Percentiles rank a stretch among this genome's conserved stretches.
Evolutionary conservation across 1,140 invertebrate species (phyloP).

Genomic region (Chironomus tepperi): DNA sequence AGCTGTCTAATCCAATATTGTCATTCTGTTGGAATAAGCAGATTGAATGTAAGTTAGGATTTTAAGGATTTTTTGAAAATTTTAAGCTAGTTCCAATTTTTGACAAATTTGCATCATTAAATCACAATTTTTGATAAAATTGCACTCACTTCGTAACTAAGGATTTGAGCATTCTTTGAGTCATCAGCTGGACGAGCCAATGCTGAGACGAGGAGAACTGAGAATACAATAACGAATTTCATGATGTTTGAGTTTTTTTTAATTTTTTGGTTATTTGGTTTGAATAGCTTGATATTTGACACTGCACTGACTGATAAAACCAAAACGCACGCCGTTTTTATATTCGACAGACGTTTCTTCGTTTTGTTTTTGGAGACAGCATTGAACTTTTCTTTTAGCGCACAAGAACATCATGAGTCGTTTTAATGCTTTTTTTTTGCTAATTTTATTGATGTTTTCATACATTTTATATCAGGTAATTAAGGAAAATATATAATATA

Average conservation of each 20-base stretch:
- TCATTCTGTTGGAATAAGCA: conserved; percentile 28
- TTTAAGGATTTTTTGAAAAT: background rate
- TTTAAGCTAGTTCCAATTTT: too few species aligned
- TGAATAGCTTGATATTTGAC: background rate
- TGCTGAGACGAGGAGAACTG: conserved; percentile 31
- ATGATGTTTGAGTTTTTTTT: conserved; percentile 24
- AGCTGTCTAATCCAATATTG: conserved; percentile 42
- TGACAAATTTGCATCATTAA: too few species aligned
- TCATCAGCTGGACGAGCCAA: conserved; percentile 32
- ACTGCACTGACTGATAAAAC: background rate
- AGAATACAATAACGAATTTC: conserved; percentile 28
- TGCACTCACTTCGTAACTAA: conserved; percentile 31
- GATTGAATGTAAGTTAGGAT: background rate
- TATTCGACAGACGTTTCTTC: background rate
- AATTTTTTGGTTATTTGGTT: background rate
- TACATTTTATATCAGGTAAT: too few species aligned
- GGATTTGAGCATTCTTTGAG: conserved; percentile 33
- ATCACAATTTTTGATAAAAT: too few species aligned
- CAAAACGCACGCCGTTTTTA: background rate
- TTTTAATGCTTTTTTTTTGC: too few species aligned
- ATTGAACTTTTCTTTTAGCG: background rate
- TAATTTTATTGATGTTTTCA: too few species aligned
- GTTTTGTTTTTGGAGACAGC: background rate
- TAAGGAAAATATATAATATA: too few species aligned
- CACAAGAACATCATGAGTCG: too few species aligned